Conservation (phyloP, 2,888 invertebrate species). For the Catocala sponsa region DNA sequence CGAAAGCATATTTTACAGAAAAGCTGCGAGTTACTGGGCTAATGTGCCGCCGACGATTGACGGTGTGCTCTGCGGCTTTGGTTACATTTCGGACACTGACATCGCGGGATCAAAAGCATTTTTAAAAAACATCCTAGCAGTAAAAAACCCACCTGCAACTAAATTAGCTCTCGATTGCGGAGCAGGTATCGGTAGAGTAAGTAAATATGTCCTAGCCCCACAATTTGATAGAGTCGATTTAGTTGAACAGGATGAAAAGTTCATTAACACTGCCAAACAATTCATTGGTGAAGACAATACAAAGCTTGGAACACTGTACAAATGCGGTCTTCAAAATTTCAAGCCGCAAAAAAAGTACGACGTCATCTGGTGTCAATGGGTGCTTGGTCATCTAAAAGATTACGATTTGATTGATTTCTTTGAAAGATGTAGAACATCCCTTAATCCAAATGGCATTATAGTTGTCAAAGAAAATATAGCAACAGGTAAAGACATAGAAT, state of each 20-base stretch:
- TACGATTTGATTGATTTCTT: constrained; percentile 93
- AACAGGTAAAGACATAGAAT: constrained; percentile 88
- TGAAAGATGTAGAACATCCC: constrained; percentile 86
- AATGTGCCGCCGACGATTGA: constrained; percentile 95
- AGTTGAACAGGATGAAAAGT: constrained; percentile 96
- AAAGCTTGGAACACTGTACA: constrained; percentile 91
- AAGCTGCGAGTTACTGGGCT: constrained; percentile 95
- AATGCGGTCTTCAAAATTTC: constrained; percentile 94
- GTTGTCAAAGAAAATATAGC: constrained; percentile 92
- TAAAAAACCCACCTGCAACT: constrained; percentile 86
- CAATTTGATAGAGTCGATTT: constrained; percentile 95
- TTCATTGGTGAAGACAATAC: constrained; percentile 72
- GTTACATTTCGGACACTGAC: constrained; percentile 94
- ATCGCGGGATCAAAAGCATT: constrained; percentile 95
- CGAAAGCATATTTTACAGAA: constrained; percentile 89
- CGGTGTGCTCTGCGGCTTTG: constrained; percentile 98
- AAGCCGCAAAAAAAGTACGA: constrained; percentile 94
- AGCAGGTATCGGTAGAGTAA: constrained; percentile 98
- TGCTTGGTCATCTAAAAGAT: constrained; percentile 95
- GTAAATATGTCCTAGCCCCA: constrained; percentile 93
- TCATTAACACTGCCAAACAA: constrained; percentile 92
- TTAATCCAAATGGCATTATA: constrained; percentile 68
- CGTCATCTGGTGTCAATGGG: constrained; percentile 99
- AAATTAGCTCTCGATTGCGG: constrained; percentile 96
- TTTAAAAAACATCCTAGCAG: constrained; percentile 84